Conservation (phyloP, 2,888 invertebrate genomes). For the Lepidocyrtinus sp. region DNA sequence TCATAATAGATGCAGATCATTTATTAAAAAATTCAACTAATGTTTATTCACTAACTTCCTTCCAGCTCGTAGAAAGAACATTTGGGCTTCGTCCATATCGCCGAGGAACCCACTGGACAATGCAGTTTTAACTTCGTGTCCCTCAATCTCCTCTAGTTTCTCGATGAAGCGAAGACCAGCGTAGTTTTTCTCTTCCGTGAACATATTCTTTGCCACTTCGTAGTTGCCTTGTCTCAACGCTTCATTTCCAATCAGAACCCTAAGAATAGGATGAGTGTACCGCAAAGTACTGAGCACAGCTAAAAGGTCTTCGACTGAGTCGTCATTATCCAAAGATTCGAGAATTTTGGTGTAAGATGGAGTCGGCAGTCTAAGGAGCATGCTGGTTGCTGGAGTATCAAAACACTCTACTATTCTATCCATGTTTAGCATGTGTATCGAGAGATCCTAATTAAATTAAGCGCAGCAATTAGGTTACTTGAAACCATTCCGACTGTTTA, state of each 20-base stretch:
- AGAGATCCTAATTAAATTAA: slow-evolving; percentile 12
- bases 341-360: slow-evolving; percentile 25
- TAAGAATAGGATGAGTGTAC: slow-evolving; percentile 19
- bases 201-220: slow-evolving; percentile 25
- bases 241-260: slow-evolving; percentile 45
- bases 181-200: slow-evolving; percentile 27
- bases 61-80: slow-evolving; percentile 30
- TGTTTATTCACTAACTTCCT: slow-evolving; percentile 30
- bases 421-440: slow-evolving; percentile 36
- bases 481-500: no score
- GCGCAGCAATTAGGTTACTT: not conserved
- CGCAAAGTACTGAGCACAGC: not conserved
- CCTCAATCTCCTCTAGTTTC: slow-evolving; percentile 3
- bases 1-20: not conserved
- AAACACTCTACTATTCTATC: slow-evolving; percentile 40
- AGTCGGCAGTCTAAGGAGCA: slow-evolving; percentile 23
- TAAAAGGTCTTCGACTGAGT: slow-evolving; percentile 23
- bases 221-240: slow-evolving; percentile 41
- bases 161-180: slow-evolving; percentile 34
- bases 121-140: slow-evolving; percentile 24
- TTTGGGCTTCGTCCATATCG: slow-evolving; percentile 39
- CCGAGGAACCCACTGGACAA: slow-evolving; percentile 21
- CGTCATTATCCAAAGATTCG: slow-evolving; percentile 20
- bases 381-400: slow-evolving; percentile 16
- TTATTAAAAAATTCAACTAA: not conserved